These are phyloP conservation scores for Drosophila recens DNA, from an alignment of 2,888 invertebrate species.

Conservation along the genomic window DNA sequence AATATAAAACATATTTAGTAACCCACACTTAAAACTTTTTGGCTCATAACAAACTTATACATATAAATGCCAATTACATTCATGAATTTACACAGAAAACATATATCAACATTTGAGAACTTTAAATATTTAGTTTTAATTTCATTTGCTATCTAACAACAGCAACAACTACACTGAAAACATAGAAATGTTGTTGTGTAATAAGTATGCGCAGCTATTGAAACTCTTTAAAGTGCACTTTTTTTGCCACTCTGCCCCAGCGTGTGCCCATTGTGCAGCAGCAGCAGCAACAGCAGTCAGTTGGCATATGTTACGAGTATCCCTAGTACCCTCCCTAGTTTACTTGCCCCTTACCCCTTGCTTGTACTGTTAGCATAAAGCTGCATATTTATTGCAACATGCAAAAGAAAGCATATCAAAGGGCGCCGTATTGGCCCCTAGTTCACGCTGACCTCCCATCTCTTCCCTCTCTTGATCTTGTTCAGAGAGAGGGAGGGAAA, in stretches of 20 bases:
- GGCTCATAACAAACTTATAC: neutral
- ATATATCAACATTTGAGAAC: constrained; percentile 3
- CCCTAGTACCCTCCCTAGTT: neutral
- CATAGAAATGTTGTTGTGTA: constrained; percentile 5
- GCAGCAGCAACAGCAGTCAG: constrained; percentile 30
- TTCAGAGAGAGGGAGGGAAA: neutral
- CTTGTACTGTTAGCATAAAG: constrained; percentile 63
- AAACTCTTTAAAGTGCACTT: constrained; percentile 40
- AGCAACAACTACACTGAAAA: neutral
- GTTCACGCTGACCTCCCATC: constrained; percentile 38
- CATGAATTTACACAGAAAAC: neutral
- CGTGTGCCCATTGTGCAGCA: constrained; percentile 24
- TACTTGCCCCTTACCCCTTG: neutral
- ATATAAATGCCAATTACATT: constrained; percentile 13
- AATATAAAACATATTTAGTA: neutral
- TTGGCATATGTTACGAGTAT: constrained; percentile 60
- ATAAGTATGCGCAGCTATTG: constrained; percentile 18
- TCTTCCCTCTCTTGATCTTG: neutral
- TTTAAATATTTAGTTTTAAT: constrained; percentile 25
- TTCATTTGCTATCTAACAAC: neutral
- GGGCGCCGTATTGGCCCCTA: constrained; percentile 51
- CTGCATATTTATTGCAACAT: constrained; percentile 81
- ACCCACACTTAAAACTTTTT: neutral
- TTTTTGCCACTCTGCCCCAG: constrained; percentile 20
- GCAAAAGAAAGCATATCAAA: constrained; percentile 79